Percentiles rank a stretch among this genome's conserved stretches.
Conservation (phyloP, 2,113 vertebrate species). For the Steatornis caripensis region DNA sequence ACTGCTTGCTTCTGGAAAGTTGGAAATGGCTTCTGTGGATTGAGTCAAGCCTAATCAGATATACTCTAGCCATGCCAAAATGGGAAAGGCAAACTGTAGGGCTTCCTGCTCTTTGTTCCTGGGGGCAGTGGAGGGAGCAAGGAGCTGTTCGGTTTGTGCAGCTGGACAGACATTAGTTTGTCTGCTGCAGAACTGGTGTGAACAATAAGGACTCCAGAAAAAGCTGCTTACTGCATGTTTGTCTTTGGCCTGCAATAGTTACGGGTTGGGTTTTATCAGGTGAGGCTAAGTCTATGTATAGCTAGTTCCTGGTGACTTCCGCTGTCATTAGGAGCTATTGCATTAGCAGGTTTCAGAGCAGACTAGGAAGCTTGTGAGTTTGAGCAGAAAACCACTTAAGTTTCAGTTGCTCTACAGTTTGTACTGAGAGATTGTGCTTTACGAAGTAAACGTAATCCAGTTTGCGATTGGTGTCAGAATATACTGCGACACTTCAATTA, state of each 20-base stretch:
- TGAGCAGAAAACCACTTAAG: neutral
- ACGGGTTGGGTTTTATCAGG: neutral
- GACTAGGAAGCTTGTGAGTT: neutral
- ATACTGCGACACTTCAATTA: neutral
- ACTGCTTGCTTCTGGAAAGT: neutral
- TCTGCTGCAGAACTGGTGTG: neutral
- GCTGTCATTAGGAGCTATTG: neutral
- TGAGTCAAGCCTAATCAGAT: neutral
- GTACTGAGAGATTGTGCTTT: neutral
- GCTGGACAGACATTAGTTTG: neutral
- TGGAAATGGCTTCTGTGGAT: neutral
- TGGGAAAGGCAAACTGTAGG: neutral
- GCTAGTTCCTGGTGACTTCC: neutral
- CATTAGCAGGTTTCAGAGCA: neutral
- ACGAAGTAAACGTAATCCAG: fast-evolving
- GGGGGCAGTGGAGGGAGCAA: neutral
- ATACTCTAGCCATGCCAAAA: neutral
- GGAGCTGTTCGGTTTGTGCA: neutral
- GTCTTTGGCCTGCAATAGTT: neutral
- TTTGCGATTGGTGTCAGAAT: neutral
- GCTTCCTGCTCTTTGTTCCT: neutral
- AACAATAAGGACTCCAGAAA: neutral
- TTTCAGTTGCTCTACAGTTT: neutral
- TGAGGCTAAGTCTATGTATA: neutral
- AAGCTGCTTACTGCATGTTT: neutral